These are phyloP conservation scores for Enteromius unitaeniatus DNA, from an alignment of 2,797 vertebrate species.

Conservation along the genomic window DNA sequence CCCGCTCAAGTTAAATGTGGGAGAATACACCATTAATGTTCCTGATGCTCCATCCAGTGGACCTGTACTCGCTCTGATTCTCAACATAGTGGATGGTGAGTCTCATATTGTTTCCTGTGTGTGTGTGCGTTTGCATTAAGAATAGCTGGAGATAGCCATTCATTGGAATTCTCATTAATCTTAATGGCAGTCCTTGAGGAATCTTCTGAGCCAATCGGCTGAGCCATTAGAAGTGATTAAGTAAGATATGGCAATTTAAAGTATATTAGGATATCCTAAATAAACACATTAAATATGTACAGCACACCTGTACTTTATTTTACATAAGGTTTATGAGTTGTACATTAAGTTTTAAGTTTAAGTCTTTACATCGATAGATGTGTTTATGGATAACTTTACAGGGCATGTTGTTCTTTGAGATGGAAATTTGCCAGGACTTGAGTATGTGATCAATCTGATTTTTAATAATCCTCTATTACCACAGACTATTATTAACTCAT, in stretches of 20 bases:
- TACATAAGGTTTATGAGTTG: background rate
- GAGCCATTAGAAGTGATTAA: background rate
- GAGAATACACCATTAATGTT: conserved; percentile 84
- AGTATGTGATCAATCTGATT: background rate
- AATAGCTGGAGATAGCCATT: background rate
- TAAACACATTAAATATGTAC: background rate
- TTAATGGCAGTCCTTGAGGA: background rate
- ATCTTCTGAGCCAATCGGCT: background rate
- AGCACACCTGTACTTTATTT: background rate
- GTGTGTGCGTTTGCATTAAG: background rate
- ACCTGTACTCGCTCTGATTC: conserved; percentile 90
- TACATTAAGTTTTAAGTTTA: background rate
- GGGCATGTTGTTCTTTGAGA: background rate
- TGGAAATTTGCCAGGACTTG: background rate
- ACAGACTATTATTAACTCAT: background rate
- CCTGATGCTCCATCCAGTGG: conserved; percentile 91
- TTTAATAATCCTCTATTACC: conserved; percentile 6
- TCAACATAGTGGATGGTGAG: conserved; percentile 95
- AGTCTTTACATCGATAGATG: background rate
- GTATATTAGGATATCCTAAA: background rate
- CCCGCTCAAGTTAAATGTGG: conserved; percentile 81
- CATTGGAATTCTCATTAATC: background rate
- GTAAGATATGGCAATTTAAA: background rate
- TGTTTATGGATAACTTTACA: background rate
- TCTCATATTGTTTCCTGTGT: conserved; percentile 5